These are phyloP conservation scores for Zaprionus lachaisei DNA, from an alignment of 1,140 invertebrate species.

Conservation along the genomic window DNA sequence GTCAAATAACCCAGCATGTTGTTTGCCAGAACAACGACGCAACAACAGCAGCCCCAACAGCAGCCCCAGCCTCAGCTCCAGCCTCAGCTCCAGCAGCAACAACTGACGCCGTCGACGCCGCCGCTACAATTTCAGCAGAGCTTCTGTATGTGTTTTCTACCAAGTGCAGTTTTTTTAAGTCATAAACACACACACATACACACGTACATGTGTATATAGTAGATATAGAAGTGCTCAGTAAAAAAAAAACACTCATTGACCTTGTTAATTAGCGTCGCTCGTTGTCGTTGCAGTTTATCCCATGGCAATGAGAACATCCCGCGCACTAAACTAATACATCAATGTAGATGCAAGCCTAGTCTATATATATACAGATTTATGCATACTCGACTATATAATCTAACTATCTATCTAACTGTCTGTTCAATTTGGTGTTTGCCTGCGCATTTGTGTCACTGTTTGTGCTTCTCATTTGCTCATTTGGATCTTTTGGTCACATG, in stretches of 20 bases:
- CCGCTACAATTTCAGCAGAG: slow-evolving; percentile 47
- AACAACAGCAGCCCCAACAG: slow-evolving; percentile 34
- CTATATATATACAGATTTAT: slow-evolving; percentile 24
- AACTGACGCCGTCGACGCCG: slow-evolving; percentile 33
- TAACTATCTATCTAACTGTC: slow-evolving; percentile 55
- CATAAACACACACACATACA: slow-evolving; percentile 14
- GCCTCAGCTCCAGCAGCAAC: slow-evolving; percentile 32
- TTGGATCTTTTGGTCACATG: slow-evolving; percentile 36
- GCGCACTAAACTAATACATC: not conserved
- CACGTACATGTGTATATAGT: not conserved
- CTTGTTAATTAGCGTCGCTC: slow-evolving; percentile 60
- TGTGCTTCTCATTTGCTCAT: slow-evolving; percentile 28
- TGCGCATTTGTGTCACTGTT: slow-evolving; percentile 32
- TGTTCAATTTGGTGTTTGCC: slow-evolving; percentile 54
- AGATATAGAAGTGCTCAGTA: not conserved
- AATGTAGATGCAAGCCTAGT: slow-evolving; percentile 22
- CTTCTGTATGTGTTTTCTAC: slow-evolving; percentile 62
- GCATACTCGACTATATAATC: not conserved
- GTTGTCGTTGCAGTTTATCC: slow-evolving; percentile 33
- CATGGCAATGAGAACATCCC: slow-evolving; percentile 32
- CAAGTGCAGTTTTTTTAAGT: slow-evolving; percentile 51
- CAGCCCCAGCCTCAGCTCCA: slow-evolving; percentile 37
- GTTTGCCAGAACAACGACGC: slow-evolving; percentile 67
- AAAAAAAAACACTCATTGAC: slow-evolving; percentile 40
- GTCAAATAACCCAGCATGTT: slow-evolving; percentile 66